Base-by-base conservation (phyloP, 2,888 invertebrate species). In the Lysandra bellargus region DNA sequence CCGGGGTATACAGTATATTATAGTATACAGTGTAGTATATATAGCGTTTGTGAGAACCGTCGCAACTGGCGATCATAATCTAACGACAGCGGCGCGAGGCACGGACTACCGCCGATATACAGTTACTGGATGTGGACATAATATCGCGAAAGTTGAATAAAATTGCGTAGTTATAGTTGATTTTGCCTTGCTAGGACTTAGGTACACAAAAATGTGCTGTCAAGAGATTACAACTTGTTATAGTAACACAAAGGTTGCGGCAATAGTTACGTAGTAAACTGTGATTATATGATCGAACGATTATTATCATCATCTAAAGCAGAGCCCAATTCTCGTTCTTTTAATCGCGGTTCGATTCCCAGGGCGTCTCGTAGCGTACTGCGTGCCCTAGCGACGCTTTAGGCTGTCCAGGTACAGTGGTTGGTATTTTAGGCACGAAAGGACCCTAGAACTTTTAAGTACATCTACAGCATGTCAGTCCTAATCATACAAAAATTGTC, bases 11-110 rank as follows among this genome's bases (percentile, higher is more conserved):
- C 60, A 57, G 44, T 64, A 30, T 60, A 78, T 77, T 37, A 80
- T 80, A 80, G 3, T 44, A 12, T 49, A 74, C 60, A 57, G 44
- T 64, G 37, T 60, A 78, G 78, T 37, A 80, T 80, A 80, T 80
- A 80, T 78, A 44, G 57, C 80, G 80, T 80, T 80, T 83, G 87
- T 87, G 89, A 86, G 87, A 86, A 83, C 78, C 23, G 78, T 17
- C 57, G 37, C 89, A 87, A 84, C 86, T 88, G 89, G 53, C 83
- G 88, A 87, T 88, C 85, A 81, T 88, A 89, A 89, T 89, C 89
- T 89, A 83, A 84, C 83, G 83, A 84, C 82, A 82, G 82, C 81
- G 82, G 84, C 78, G 83, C 81, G 81, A 78, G 87, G 89, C 89
- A 88, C 88, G 88, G 83, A 84, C 49, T 14, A 2, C 17, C 81